Percentiles rank a stretch among this genome's conserved stretches.
These are phyloP conservation scores for Caenorhabditis panamensis DNA, from an alignment of 2,888 invertebrate genomes.

Conservation along the genomic window DNA sequence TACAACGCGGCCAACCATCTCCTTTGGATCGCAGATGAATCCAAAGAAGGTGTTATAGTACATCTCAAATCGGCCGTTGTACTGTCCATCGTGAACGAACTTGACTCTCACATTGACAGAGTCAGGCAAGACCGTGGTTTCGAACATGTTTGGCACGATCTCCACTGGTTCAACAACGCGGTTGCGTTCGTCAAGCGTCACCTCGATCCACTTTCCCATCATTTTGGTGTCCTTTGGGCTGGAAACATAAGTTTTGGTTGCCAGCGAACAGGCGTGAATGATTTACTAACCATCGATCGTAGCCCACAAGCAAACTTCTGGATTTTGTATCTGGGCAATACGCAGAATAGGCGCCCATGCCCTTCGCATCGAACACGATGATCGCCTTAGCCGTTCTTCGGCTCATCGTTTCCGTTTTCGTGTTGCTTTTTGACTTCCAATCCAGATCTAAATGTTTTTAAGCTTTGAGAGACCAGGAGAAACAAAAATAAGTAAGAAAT, in stretches of 20 bases:
- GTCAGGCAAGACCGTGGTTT: background rate
- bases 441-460: too few relatives aligned
- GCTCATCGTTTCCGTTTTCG: background rate
- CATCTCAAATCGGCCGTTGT: background rate
- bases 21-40: slow-evolving; percentile 10
- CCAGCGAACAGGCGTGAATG: too few relatives aligned
- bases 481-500: too few relatives aligned
- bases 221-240: background rate
- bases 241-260: background rate
- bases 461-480: too few relatives aligned
- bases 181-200: background rate
- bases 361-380: background rate
- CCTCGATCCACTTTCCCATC: background rate
- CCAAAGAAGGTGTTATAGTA: slow-evolving; percentile 19
- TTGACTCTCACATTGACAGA: slow-evolving; percentile 8
- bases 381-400: background rate
- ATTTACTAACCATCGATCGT: background rate
- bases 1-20: background rate
- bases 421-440: too few relatives aligned
- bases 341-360: background rate
- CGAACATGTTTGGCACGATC: slow-evolving; percentile 11
- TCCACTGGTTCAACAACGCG: background rate
- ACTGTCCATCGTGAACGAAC: background rate
- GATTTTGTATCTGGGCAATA: background rate
- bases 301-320: background rate